These are phyloP conservation scores for Riparia riparia DNA, from an alignment of 2,113 vertebrate species.

Conservation along the genomic window DNA sequence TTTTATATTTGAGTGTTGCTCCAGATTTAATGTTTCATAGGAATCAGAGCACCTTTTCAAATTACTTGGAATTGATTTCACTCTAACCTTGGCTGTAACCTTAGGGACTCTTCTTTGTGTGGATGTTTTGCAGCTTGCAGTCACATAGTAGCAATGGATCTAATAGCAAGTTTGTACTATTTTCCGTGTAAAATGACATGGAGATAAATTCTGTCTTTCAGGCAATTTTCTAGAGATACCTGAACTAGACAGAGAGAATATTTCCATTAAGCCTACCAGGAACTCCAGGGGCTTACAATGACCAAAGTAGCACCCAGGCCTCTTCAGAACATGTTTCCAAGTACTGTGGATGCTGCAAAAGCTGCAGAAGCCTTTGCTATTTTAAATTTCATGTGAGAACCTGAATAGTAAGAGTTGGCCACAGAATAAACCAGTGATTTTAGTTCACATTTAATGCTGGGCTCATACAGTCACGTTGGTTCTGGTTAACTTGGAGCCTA, in stretches of 20 bases:
- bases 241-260: neutral
- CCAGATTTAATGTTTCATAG: neutral
- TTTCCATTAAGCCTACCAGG: neutral
- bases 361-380: neutral
- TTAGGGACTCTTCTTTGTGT: neutral
- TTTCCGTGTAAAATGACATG: neutral
- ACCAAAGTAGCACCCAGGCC: neutral
- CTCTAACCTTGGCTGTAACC: neutral
- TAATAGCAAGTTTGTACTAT: neutral
- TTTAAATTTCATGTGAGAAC: neutral
- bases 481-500: neutral
- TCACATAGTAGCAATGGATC: neutral
- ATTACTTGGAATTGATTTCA: neutral
- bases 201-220: neutral
- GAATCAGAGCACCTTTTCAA: neutral
- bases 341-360: neutral
- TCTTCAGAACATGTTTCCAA: neutral
- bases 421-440: neutral
- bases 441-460: neutral
- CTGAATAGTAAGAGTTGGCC: neutral
- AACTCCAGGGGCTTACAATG: neutral
- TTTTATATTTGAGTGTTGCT: neutral
- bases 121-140: neutral
- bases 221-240: neutral
- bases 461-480: accelerated